Conservation (phyloP, 2,797 vertebrate species). For the Poecile montanus region DNA sequence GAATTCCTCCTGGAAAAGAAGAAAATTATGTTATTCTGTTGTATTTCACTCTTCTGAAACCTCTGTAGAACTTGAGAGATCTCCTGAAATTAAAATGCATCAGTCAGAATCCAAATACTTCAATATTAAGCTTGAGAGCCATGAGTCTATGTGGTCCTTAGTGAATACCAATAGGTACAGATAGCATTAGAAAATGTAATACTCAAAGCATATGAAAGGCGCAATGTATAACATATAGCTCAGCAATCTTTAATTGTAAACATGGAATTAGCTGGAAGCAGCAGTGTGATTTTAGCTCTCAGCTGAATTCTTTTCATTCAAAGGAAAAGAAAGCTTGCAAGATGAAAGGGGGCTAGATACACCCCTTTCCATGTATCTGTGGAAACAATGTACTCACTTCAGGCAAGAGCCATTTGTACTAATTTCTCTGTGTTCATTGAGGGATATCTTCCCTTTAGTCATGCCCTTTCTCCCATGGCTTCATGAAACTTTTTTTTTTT, state of each 20-base stretch:
- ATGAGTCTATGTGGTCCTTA: background rate
- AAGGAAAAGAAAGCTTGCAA: background rate
- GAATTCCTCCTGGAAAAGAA: background rate
- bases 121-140: background rate
- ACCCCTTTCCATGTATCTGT: background rate
- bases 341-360: background rate
- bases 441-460: background rate
- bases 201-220: background rate
- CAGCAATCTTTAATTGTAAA: background rate
- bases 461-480: fast-evolving
- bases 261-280: background rate
- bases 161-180: background rate
- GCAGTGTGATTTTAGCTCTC: background rate
- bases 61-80: background rate
- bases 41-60: background rate
- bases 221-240: background rate
- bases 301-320: background rate
- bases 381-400: background rate
- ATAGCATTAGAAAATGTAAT: background rate
- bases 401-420: background rate
- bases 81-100: background rate
- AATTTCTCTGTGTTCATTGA: background rate
- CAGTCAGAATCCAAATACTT: background rate
- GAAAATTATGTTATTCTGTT: background rate
- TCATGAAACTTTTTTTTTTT: too few species aligned